phyloP scores from a whole-genome alignment of 2,797 vertebrate species.

The Thalassophryne amazonica region DNA sequence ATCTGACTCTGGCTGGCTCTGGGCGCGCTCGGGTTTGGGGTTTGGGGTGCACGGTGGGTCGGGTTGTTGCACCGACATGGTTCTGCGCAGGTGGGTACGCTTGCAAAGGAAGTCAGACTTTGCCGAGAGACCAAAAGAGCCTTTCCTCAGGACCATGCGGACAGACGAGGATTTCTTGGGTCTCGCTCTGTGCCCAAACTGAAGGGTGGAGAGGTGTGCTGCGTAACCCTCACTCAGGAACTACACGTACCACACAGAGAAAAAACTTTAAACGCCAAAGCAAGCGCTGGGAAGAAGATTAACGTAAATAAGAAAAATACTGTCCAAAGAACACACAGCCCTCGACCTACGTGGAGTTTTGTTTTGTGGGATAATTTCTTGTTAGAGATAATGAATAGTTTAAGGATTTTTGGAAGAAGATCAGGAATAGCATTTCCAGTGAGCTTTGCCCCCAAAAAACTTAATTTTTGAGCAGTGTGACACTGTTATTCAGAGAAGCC shows the following conservation, averaged over 20 bases:
- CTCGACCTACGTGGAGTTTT: no score
- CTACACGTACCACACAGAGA: constrained; percentile 58
- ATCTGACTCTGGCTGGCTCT: constrained; percentile 97
- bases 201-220: constrained; percentile 89
- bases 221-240: constrained; percentile 97
- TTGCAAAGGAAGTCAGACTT: constrained; percentile 97
- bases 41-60: constrained; percentile 86
- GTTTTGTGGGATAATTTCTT: no score
- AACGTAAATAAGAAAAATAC: constrained; percentile 3
- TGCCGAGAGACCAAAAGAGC: constrained; percentile 92
- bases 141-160: constrained; percentile 93
- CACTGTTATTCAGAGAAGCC: no score
- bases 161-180: constrained; percentile 92
- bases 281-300: constrained; percentile 1
- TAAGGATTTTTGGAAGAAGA: no score
- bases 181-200: constrained; percentile 89
- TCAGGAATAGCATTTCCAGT: no score
- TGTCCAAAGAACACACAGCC: no score
- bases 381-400: no score
- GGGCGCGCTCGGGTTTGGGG: constrained; percentile 95
- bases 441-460: no score
- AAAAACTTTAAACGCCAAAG: background rate
- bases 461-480: no score
- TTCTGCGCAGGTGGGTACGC: constrained; percentile 91
- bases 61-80: constrained; percentile 96